Evolutionary conservation across 2,888 invertebrate genomes (phyloP).

Genomic region (Lomographa bimaculata): DNA sequence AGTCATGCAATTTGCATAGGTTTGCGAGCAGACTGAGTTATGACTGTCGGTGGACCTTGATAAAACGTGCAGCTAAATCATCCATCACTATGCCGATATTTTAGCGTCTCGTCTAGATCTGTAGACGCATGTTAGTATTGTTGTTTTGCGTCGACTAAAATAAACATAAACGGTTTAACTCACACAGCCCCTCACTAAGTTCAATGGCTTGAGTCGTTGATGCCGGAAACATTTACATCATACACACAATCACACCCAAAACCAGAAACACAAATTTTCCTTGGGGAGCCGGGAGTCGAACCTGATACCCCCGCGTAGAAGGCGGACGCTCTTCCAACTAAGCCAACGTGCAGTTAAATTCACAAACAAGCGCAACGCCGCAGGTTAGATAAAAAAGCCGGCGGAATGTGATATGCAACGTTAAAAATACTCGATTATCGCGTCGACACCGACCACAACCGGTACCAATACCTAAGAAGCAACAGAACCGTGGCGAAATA

Average conservation of each 20-base stretch:
- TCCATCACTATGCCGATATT: conserved; percentile 28
- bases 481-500: conserved; percentile 35
- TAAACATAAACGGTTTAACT: too few relatives aligned
- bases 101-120: conserved; percentile 35
- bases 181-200: too few relatives aligned
- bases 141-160: too few relatives aligned
- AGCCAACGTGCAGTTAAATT: conserved; percentile 42
- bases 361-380: conserved; percentile 40
- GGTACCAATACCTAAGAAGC: conserved; percentile 42
- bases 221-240: too few relatives aligned
- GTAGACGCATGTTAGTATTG: conserved; percentile 30
- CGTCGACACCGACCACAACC: conserved; percentile 48
- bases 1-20: conserved; percentile 46
- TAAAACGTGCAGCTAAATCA: conserved; percentile 27
- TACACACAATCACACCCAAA: too few relatives aligned
- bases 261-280: too few relatives aligned
- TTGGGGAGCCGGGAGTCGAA: too few relatives aligned
- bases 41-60: conserved; percentile 38
- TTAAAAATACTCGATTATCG: conserved; percentile 68
- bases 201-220: too few relatives aligned
- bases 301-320: too few relatives aligned
- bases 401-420: conserved; percentile 62
- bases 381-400: conserved; percentile 51
- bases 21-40: conserved; percentile 38
- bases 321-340: too few relatives aligned